phyloP scores from a whole-genome alignment of 2,113 vertebrate species.

The Pteronura brasiliensis region DNA sequence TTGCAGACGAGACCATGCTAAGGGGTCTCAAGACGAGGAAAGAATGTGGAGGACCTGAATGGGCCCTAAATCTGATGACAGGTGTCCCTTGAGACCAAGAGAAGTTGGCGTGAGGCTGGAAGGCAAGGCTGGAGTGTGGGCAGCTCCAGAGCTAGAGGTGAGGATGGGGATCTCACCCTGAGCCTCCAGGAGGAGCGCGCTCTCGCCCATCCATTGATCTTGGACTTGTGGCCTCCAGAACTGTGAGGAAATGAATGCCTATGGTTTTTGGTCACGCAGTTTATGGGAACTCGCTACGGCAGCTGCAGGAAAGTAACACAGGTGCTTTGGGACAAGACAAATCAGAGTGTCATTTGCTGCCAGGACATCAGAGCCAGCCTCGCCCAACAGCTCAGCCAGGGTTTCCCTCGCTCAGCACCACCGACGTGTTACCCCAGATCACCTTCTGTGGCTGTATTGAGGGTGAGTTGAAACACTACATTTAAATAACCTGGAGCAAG shows the following conservation, averaged over 20 bases:
- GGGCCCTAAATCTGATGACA: neutral
- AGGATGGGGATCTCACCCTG: accelerated
- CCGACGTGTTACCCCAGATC: accelerated
- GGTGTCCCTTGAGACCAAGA: neutral
- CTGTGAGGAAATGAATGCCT: neutral
- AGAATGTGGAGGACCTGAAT: neutral
- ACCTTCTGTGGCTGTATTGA: neutral
- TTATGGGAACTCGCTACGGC: accelerated
- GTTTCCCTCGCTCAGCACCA: accelerated
- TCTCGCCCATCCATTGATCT: accelerated
- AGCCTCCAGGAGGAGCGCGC: no score
- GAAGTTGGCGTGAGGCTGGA: neutral
- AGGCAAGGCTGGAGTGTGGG: accelerated
- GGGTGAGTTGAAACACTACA: neutral
- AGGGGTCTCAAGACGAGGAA: neutral
- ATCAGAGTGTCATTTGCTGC: neutral
- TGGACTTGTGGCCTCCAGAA: neutral
- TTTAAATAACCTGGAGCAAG: neutral
- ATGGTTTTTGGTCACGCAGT: neutral
- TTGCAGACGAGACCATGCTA: neutral
- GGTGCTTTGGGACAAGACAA: neutral
- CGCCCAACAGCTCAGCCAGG: neutral
- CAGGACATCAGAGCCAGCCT: neutral
- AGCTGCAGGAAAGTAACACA: neutral
- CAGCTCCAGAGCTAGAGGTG: accelerated